Base-by-base conservation (phyloP, 2,797 vertebrate genomes). In the Coilia nasus region DNA sequence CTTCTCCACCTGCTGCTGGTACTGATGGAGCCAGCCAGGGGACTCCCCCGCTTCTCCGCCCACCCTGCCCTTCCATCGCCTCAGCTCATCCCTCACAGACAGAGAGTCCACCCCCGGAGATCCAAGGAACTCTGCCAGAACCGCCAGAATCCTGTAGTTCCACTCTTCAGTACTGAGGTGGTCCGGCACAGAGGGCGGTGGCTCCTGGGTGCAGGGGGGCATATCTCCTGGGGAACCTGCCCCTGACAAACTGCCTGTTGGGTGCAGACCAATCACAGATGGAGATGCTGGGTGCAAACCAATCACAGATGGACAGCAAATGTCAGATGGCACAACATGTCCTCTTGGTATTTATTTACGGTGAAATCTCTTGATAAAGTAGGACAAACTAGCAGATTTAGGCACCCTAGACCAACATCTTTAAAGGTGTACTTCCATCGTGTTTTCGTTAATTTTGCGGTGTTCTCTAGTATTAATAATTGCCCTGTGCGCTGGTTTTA, bases 1-100 rank as follows among this genome's bases (percentile, higher is more conserved):
- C 14, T 0, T 57, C 44, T 89, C 82, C 10, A 94, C 81, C 60
- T 86, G 60, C 7, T 0, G 23, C 1, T 31, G 0, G 23, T 21
- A 83, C 0, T 2, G 1, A 5, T 7, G 11, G 9, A 19, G 47
- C 57, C 12, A 57, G 12, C 23, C 23, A 44, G 67, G 50, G 14
- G 15, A 50, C 17, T 9, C 2, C 50, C 50, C 50, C 50, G 1
- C 9, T 7, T 9, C 50, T 54, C 50, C 50, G 2, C 25, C 44
- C 0, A 41, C 21, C 14, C 81, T 59, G 19, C 31, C 25, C 6
- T 28, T 15, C 50, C 50, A 54, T 2, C 50, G 14, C 50, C 50
- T 54, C 50, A 41, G 35, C 35, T 41, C 35, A 5, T 62, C 59
- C 21, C 4, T n/a, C n/a, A 62, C 59, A 0, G 59, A 62, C 59